These are phyloP conservation scores for Drosophila anceps DNA, from an alignment of 2,888 invertebrate species.

Conservation along the genomic window DNA sequence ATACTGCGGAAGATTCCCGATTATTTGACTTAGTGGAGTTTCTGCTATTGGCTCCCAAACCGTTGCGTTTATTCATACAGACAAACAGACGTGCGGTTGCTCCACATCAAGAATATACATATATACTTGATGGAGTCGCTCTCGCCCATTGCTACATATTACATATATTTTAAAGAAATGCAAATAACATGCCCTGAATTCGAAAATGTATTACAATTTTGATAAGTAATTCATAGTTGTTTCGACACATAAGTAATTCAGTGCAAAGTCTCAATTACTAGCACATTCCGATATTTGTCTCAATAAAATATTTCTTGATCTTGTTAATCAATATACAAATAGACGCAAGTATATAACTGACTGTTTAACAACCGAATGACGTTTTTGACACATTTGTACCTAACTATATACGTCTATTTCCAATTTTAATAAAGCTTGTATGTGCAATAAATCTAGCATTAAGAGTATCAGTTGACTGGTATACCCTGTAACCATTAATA, in stretches of 20 bases:
- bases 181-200: too few species aligned
- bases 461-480: background rate
- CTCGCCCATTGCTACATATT: too few species aligned
- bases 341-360: background rate
- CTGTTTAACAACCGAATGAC: slow-evolving; percentile 5
- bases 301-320: slow-evolving; percentile 10
- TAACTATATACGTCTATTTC: background rate
- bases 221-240: too few species aligned
- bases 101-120: too few species aligned
- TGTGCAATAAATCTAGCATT: background rate
- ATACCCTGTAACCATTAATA: background rate
- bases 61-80: too few species aligned
- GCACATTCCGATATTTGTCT: slow-evolving; percentile 4
- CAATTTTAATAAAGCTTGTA: background rate
- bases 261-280: background rate
- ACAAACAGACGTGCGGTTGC: too few species aligned
- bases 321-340: slow-evolving; percentile 22
- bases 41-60: too few species aligned
- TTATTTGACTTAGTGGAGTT: too few species aligned
- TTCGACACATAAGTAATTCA: background rate
- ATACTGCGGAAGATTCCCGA: too few species aligned
- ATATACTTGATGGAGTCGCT: too few species aligned
- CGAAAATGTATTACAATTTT: background rate
- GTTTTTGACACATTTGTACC: slow-evolving; percentile 2
- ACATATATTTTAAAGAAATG: too few species aligned